phyloP scores from a whole-genome alignment of 2,113 vertebrate genomes.

The Cebus imitator region DNA sequence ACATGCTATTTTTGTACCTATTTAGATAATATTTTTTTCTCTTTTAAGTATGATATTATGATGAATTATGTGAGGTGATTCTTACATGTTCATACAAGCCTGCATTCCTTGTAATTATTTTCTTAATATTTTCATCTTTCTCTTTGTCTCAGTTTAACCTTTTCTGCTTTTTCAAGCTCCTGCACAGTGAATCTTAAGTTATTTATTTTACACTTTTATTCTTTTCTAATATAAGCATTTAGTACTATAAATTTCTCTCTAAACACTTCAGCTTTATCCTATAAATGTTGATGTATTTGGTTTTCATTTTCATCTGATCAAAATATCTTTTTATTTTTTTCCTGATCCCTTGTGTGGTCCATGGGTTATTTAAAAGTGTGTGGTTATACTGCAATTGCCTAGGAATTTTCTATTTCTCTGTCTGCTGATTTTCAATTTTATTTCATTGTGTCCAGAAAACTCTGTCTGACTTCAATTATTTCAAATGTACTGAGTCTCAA shows the following conservation, averaged over 20 bases:
- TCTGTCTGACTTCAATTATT: background rate
- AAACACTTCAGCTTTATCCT: background rate
- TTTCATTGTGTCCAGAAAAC: background rate
- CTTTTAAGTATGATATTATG: background rate
- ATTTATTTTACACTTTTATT: background rate
- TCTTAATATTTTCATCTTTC: background rate
- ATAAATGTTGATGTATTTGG: background rate
- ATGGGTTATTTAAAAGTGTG: background rate
- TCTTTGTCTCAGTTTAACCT: background rate
- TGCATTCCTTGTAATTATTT: background rate
- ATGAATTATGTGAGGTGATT: background rate
- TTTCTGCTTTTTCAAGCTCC: background rate
- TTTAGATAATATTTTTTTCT: background rate
- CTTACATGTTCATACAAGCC: background rate
- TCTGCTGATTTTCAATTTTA: background rate
- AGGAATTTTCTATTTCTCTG: background rate
- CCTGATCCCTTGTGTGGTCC: background rate
- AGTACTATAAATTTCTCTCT: background rate
- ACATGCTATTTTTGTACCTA: background rate
- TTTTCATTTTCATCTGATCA: background rate
- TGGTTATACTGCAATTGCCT: background rate
- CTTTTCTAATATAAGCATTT: background rate
- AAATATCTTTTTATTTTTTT: background rate
- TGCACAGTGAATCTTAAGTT: background rate
- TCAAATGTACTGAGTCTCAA: background rate